Evolutionary conservation across 2,888 invertebrate species (phyloP), one percentile per base, ranked within the genome.

Genomic region (Aphodius sticticus): DNA sequence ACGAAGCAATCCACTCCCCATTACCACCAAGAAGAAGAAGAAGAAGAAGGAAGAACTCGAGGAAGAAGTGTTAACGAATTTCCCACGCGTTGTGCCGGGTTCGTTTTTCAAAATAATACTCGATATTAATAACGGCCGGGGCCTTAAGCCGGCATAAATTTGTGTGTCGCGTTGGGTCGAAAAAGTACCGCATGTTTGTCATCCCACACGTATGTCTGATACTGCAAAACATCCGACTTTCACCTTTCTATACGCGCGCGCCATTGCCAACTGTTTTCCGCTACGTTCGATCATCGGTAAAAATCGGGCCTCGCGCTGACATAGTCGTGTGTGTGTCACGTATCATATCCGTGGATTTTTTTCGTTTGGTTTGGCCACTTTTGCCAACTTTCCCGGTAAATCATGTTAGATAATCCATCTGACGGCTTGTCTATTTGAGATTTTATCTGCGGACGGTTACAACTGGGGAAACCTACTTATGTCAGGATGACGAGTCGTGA

Each of bases 171-270:
- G 53, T 1, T 53, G 53, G 9, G 53, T 53, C 53, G 12, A 53
- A 53, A 53, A 53, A 7, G 53, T 12, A 72, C 74, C 70, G 77
- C 79, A 79, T 70, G 72, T 77, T 69, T 69, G 79, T 79, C 79
- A 79, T 74, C 79, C 79, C 79, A 78, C 78, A 79, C 79, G 74
- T 74, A 9, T 77, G 69, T 72, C 75, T 69, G 53, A 53, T 12
- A 9, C 53, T 53, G 53, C 53, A 79, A 79, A 79, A 79, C 74
- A 77, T 76, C 77, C 79, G 72, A 79, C 79, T 79, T 79, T 79
- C 79, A 77, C 79, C 79, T 79, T 79, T 79, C 79, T 79, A n/a
- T n/a, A 79, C 69, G 71, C 74, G 69, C 69, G 26, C 36, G 26
- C 2, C 74, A 35, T 36, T 9, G 74, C n/a, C 53, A 53, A 53